Base-by-base conservation (phyloP, 2,113 vertebrate genomes). In the Progne subis region DNA sequence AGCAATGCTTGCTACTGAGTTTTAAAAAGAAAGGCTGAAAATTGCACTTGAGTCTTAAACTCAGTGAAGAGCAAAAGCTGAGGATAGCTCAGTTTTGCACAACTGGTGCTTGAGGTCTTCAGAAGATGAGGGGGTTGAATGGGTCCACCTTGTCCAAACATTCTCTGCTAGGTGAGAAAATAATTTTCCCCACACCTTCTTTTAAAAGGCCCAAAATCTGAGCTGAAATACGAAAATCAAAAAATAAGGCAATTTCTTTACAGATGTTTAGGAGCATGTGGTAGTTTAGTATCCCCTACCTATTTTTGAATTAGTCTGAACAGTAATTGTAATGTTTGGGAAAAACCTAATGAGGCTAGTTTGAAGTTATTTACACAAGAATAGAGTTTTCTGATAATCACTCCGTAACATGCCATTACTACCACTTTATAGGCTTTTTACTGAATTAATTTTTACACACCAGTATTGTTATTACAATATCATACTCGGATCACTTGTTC, bases 291-390 rank as follows among this genome's bases (percentile, higher is more conserved):
- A 25, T 75, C 24, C 41, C 68, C 41, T 82, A 6, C 28, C 18
- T 18, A 39, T 50, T 82, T 16, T 61, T 72, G 37, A 56, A 41
- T 65, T 85, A 31, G 5, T 76, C 61, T 76, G 49, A 85, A 53
- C 37, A 31, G 8, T 81, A 81, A 65, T 53, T 82, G 44, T 21
- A 68, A 31, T 18, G 24, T 34, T 56, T 80, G 39, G 50, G 31
- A 13, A 64, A 75, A 87, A 34, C 9, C 17, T 59, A 68, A 68
- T 60, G 49, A 60, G 49, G 49, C 17, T 44, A 52, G 12, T 80
- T 90, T 77, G 39, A 78, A 63, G 12, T 88, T 83, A 78, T 64
- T 96, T 91, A 91, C 44, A n/a, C 34, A 81, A 82, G 43, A 65
- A 39, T 3, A 32, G 52, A 71, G 14, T 53, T 72, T 88, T 41